Conservation (phyloP, 2,113 vertebrate species). For the Paramisgurnus dabryanus region DNA sequence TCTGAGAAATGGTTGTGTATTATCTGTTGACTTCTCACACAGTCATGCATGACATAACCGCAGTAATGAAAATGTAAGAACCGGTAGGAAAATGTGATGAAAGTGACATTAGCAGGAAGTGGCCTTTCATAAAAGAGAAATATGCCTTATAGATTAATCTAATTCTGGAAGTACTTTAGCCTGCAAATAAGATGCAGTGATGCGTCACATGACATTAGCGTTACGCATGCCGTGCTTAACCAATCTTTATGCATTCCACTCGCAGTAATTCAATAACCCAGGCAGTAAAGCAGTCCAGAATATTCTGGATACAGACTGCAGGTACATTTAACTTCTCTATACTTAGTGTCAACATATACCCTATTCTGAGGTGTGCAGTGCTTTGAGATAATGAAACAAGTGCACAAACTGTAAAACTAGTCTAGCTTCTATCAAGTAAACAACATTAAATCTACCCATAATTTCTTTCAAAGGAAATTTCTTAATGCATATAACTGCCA, state of each 20-base stretch:
- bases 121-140: constrained; percentile 13
- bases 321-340: neutral
- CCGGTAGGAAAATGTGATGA: neutral
- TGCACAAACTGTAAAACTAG: too few species aligned
- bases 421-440: neutral
- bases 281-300: neutral
- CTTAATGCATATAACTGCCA: neutral
- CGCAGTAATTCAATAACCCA: neutral
- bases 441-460: neutral
- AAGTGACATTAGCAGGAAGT: neutral
- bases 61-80: neutral
- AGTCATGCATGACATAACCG: neutral
- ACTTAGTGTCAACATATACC: neutral
- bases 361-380: neutral
- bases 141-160: constrained; percentile 7
- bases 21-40: neutral
- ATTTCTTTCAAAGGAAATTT: neutral
- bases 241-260: constrained; percentile 11
- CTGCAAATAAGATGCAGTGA: neutral
- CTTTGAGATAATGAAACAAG: neutral
- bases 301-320: neutral
- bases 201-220: neutral
- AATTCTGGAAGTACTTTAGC: neutral
- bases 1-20: neutral
- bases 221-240: neutral